Base-by-base conservation (phyloP, 1,140 invertebrate genomes). In the Chelonus insularis region DNA sequence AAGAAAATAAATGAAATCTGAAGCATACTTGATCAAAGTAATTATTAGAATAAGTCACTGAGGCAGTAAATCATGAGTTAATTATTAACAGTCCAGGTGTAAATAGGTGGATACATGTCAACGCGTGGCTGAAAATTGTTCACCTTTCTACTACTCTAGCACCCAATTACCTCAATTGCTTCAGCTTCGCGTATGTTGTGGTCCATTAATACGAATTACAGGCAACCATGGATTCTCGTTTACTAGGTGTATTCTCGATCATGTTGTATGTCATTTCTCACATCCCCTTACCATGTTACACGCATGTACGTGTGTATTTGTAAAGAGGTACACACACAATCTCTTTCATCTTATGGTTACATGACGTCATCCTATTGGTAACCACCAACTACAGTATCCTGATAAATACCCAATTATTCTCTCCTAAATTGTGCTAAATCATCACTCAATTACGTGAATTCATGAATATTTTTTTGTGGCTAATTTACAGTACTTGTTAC, bases 181-280 rank as follows among this genome's bases (percentile, higher is more conserved):
- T 37, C 21, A 37, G 29, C 12, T 54, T 16, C 29, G 16, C 29
- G 39, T 12, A 41, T 12, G 21, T 12, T 14, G 51, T 8, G 34
- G 37, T 21, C 62, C 62, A 63, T 63, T 63, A 63, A 63, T 58
- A 59, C 62, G 50, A 52, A 63, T 63, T 63, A 63, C 62, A 57
- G 29, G 55, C 12, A 36, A 56, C 41, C 23, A 39, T 58, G 39
- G 18, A 48, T 63, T 59, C 43, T 51, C 48, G 25, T 62, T 47
- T 43, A 45, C n/a, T 36, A 9, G 8, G 55, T 34, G 16, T n/a
- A 34, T 12, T 4, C 39, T 48, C 43, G 12, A 6, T 45, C 7
- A 14, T 43, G 34, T 60, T 55, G 25, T 45, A 23, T 25, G 16
- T 37, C 39, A 48, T 21, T n/a, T 52, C 57, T 39, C 39, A 11